phyloP scores from a whole-genome alignment of 2,888 invertebrate genomes.

The Acleris sparsana region DNA sequence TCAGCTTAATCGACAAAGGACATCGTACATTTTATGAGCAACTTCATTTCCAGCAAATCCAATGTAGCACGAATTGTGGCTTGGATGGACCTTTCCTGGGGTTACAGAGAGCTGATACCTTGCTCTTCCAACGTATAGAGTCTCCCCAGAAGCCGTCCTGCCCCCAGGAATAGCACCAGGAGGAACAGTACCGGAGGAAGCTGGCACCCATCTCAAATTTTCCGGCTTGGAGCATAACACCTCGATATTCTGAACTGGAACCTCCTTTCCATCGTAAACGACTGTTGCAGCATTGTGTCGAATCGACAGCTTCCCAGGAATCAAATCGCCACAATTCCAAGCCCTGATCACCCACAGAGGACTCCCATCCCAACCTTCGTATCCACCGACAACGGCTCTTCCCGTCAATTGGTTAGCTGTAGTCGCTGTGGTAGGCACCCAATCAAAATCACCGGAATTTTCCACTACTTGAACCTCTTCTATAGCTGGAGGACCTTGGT shows the following conservation, averaged over 20 bases:
- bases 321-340: conserved; percentile 73
- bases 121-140: conserved; percentile 82
- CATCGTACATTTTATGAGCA: conserved; percentile 72
- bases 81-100: conserved; percentile 82
- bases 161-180: conserved; percentile 82
- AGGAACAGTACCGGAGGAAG: conserved; percentile 79
- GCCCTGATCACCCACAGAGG: conserved; percentile 77
- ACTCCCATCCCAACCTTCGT: conserved; percentile 79
- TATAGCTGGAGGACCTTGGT: conserved; percentile 33
- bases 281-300: conserved; percentile 72
- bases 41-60: conserved; percentile 72
- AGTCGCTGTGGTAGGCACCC: conserved; percentile 70
- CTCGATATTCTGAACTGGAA: conserved; percentile 74
- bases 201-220: conserved; percentile 78
- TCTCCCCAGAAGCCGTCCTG: conserved; percentile 72
- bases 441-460: conserved; percentile 68
- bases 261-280: conserved; percentile 68
- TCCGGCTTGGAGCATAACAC: conserved; percentile 69
- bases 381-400: conserved; percentile 73
- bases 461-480: conserved; percentile 64
- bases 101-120: conserved; percentile 82
- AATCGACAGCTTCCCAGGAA: conserved; percentile 76
- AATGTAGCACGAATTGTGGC: conserved; percentile 71
- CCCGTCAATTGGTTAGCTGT: conserved; percentile 64
- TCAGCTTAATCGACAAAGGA: conserved; percentile 68